Base-by-base conservation (phyloP, 2,888 invertebrate genomes). In the Scaptomyza reducta region DNA sequence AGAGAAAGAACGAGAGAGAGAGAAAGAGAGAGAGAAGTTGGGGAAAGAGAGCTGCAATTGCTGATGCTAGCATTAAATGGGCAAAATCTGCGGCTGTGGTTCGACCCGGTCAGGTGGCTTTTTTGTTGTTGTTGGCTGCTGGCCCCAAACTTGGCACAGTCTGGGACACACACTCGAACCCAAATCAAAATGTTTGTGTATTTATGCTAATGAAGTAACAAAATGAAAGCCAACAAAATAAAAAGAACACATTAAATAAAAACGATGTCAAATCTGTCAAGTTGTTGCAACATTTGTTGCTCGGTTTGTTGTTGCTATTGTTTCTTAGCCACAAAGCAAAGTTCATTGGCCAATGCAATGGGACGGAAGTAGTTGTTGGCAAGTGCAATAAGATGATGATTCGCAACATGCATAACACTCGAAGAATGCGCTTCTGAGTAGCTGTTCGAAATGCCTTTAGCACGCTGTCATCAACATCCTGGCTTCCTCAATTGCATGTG, bases 31-130 rank as follows among this genome's bases (percentile, higher is more conserved):
- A 42, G 31, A 29, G 27, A 35, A n/a, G n/a, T 1, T 22, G 22
- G 16, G n/a, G 22, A 33, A 31, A 25, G 29, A 59, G 59, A 31
- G 45, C 31, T 45, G 65, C 44, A 53, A n/a, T 22, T 22, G 56
- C 29, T 58, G 22, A 22, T 22, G 22, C n/a, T n/a, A n/a, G n/a
- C n/a, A n/a, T n/a, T n/a, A n/a, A n/a, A n/a, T n/a, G 73, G 61
- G 58, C 60, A 73, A 77, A 63, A 60, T 49, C 74, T 55, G 29
- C 41, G 35, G 40, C 27, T 42, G 33, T 46, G 31, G 10, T 16
- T 60, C 60, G 72, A 73, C 72, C 76, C 51, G 73, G 76, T 73
- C 73, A 76, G 73, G 73, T 73, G 60, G 76, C 72, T 73, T 75
- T 73, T 74, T 25, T 29, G 47, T 31, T 46, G 9, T 27, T 22